These are phyloP conservation scores for Salvelinus alpinus DNA, from an alignment of 2,113 vertebrate genomes.

Conservation along the genomic window DNA sequence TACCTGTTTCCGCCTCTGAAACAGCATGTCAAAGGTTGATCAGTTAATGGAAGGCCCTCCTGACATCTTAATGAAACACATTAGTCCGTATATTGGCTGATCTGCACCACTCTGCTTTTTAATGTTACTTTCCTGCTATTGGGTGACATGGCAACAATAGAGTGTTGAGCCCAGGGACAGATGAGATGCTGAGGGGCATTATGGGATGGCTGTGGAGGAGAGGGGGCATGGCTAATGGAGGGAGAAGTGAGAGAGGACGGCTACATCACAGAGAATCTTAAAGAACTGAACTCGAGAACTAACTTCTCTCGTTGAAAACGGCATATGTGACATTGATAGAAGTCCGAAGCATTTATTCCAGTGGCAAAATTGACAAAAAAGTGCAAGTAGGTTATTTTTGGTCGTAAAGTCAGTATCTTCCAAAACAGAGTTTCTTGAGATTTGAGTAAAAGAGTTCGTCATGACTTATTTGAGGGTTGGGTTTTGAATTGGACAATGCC, in stretches of 20 bases:
- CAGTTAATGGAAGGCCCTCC: constrained; percentile 19
- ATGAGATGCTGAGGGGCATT: constrained; percentile 20
- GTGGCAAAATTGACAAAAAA: no score
- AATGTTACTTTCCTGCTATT: constrained; percentile 21
- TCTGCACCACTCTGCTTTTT: constrained; percentile 21
- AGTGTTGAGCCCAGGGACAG: background rate
- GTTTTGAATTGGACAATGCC: no score
- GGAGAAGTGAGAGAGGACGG: background rate
- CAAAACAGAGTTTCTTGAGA: no score
- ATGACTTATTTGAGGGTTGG: no score
- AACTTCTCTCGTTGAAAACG: no score
- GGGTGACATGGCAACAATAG: constrained; percentile 13
- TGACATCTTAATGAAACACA: constrained; percentile 43
- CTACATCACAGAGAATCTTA: constrained; percentile 30
- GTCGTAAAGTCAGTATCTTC: no score
- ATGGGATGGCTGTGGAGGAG: background rate
- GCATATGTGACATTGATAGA: no score
- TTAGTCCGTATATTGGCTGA: constrained; percentile 20
- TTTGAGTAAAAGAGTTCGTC: no score
- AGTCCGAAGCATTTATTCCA: no score
- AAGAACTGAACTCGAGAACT: background rate
- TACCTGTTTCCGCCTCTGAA: constrained; percentile 5
- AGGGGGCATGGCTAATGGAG: background rate
- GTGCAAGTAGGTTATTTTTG: no score
- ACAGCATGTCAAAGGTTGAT: constrained; percentile 41